Percentiles rank a stretch among this genome's conserved stretches.
Evolutionary conservation across 2,888 invertebrate species (phyloP).

Genomic region (Rambutsinella grinnellia): DNA sequence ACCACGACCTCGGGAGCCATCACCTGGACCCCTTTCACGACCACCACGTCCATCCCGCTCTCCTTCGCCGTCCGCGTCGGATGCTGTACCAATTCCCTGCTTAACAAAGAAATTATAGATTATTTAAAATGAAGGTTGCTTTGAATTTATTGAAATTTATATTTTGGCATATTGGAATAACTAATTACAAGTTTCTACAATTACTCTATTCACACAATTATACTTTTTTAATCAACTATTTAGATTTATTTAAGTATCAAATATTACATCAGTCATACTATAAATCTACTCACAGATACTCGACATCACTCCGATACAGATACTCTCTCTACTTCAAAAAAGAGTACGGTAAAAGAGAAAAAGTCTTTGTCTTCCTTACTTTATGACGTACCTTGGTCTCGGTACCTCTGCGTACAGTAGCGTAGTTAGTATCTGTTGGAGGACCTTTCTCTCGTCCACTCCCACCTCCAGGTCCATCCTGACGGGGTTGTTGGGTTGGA

Average conservation of each 20-base stretch:
- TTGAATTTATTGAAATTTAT: too few relatives aligned
- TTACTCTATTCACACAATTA: too few relatives aligned
- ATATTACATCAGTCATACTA: too few relatives aligned
- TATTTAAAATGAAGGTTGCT: too few relatives aligned
- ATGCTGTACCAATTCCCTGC: constrained; percentile 60
- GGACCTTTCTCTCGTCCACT: constrained; percentile 51
- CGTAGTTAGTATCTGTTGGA: constrained; percentile 51
- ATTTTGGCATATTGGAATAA: too few relatives aligned
- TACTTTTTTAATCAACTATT: too few relatives aligned
- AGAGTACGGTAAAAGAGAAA: constrained; percentile 6
- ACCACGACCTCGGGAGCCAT: constrained; percentile 56
- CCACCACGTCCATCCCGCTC: constrained; percentile 29
- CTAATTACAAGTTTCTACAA: too few relatives aligned
- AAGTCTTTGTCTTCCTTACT: constrained; percentile 41
- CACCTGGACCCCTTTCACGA: constrained; percentile 57
- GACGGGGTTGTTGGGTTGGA: constrained; percentile 60
- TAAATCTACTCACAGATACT: too few relatives aligned
- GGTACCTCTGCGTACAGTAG: constrained; percentile 60
- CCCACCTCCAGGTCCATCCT: constrained; percentile 36
- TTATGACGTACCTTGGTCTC: constrained; percentile 63
- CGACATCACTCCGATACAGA: too few relatives aligned
- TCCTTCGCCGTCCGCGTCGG: constrained; percentile 54
- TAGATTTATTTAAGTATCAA: too few relatives aligned
- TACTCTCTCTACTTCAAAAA: too few relatives aligned
- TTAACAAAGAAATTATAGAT: background rate